These are phyloP conservation scores for Stictocephala bisonia DNA, from an alignment of 2,888 invertebrate genomes.

Conservation along the genomic window DNA sequence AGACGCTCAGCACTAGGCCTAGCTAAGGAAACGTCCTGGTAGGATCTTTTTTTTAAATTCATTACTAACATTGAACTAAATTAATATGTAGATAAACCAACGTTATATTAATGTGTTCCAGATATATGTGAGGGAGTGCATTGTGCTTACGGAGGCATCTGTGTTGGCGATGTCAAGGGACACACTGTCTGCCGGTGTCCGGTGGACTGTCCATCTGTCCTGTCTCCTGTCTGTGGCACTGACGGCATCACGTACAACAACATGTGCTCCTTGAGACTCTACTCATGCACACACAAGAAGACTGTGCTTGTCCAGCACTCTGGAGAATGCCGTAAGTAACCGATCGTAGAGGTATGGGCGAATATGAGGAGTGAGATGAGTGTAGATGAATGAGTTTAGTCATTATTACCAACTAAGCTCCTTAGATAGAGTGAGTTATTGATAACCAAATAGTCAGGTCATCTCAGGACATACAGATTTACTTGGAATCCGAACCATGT, in stretches of 20 bases:
- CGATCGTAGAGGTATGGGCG: not conserved
- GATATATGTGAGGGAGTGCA: slow-evolving; percentile 85
- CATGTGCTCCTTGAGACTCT: slow-evolving; percentile 81
- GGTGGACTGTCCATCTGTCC: slow-evolving; percentile 66
- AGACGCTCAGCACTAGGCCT: too few species aligned
- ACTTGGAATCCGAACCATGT: too few species aligned
- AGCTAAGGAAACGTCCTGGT: too few species aligned
- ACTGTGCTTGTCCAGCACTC: slow-evolving; percentile 78
- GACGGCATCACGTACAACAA: slow-evolving; percentile 77
- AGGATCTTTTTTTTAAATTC: too few species aligned
- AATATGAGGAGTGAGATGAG: too few species aligned
- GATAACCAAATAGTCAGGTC: too few species aligned
- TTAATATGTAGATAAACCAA: not conserved
- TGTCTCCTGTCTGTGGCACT: slow-evolving; percentile 75
- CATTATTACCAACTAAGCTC: too few species aligned
- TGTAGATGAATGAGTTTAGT: too few species aligned
- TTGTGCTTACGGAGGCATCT: slow-evolving; percentile 85
- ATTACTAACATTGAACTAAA: too few species aligned
- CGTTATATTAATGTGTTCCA: slow-evolving; percentile 64
- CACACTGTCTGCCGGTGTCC: slow-evolving; percentile 84
- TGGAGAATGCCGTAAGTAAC: slow-evolving; percentile 83
- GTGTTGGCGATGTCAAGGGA: slow-evolving; percentile 67
- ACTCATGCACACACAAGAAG: slow-evolving; percentile 79
- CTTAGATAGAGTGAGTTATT: too few species aligned
- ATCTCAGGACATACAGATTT: too few species aligned